Percentiles rank a stretch among this genome's conserved stretches.
Conservation (phyloP, 1,140 invertebrate species). For the Batillaria attramentaria region DNA sequence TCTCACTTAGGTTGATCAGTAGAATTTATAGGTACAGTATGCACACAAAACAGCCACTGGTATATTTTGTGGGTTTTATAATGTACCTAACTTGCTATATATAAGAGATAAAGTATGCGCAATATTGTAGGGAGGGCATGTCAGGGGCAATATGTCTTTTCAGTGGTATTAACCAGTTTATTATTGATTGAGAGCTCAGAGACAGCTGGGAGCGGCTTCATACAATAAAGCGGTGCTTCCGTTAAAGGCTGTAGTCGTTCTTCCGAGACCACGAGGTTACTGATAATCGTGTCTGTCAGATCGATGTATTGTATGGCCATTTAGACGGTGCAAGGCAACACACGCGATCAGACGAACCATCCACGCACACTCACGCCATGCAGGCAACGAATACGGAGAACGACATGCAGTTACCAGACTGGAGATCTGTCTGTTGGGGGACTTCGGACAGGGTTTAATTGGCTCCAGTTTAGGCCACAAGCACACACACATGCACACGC, state of each 20-base stretch:
- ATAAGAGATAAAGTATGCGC: too few relatives aligned
- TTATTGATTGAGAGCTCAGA: not conserved
- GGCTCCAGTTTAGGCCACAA: too few relatives aligned
- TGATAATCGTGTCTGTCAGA: too few relatives aligned
- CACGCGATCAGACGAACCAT: not conserved
- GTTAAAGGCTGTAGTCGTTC: too few relatives aligned
- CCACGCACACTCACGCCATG: not conserved
- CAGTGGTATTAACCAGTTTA: too few relatives aligned
- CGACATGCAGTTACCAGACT: not conserved
- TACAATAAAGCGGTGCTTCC: not conserved
- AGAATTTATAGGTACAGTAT: not conserved
- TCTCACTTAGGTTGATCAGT: not conserved
- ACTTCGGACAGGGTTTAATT: too few relatives aligned
- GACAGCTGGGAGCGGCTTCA: not conserved
- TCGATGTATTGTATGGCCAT: not conserved
- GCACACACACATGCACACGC: too few relatives aligned
- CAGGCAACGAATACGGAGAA: not conserved
- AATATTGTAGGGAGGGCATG: too few relatives aligned
- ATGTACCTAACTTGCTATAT: too few relatives aligned
- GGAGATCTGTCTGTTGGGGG: not conserved
- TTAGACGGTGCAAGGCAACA: constrained; percentile 3
- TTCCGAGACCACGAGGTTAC: too few relatives aligned
- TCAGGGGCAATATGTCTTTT: too few relatives aligned
- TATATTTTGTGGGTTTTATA: too few relatives aligned
- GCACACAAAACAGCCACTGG: not conserved